Evolutionary conservation across 2,888 invertebrate genomes (phyloP).

Genomic region (Phorcus lineatus): DNA sequence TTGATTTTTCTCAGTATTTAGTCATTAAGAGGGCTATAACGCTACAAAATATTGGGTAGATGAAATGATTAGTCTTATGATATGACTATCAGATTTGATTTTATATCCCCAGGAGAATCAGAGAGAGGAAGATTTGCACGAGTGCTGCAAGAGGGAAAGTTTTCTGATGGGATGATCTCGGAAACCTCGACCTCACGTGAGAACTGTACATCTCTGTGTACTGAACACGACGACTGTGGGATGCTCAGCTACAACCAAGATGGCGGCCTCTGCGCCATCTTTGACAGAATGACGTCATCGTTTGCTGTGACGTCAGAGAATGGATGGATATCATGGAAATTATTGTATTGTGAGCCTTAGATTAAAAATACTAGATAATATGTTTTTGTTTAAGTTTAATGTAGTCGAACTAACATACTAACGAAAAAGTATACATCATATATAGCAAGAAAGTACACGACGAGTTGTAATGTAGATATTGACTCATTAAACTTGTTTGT

Average conservation of each 20-base stretch:
- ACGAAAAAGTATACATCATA: too few species aligned
- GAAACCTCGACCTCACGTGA: background rate
- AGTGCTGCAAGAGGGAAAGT: background rate
- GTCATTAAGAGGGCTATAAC: too few species aligned
- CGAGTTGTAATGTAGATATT: too few species aligned
- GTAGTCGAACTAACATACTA: too few species aligned
- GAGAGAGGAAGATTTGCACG: background rate
- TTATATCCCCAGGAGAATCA: background rate
- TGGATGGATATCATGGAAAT: background rate
- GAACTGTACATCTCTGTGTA: background rate
- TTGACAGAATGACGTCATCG: constrained; percentile 1
- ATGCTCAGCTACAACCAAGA: background rate
- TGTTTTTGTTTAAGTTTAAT: too few species aligned
- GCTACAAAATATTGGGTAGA: too few species aligned
- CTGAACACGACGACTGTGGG: background rate
- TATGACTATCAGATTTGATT: too few species aligned
- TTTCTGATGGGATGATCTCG: background rate
- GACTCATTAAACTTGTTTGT: too few species aligned
- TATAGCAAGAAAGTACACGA: too few species aligned
- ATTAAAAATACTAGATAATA: too few species aligned
- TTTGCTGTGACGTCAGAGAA: background rate
- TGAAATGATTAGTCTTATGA: background rate
- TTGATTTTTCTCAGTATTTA: too few species aligned
- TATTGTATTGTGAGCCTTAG: too few species aligned
- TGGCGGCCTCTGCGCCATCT: background rate